phyloP scores from a whole-genome alignment of 2,888 invertebrate species.

The Ophraella communa region DNA sequence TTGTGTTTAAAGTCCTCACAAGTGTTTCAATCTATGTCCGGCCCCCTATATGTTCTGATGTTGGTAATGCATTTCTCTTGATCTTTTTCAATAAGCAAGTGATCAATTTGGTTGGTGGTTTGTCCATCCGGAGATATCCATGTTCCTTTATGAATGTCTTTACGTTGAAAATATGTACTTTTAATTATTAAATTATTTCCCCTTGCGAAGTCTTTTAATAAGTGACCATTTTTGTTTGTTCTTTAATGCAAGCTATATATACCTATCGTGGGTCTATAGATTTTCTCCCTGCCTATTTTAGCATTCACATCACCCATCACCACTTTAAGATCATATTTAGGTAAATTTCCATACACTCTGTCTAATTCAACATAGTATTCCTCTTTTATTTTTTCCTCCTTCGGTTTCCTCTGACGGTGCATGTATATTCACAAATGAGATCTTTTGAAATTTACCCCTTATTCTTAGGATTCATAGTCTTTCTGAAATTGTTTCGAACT shows the following conservation, averaged over 20 bases:
- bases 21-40: no score
- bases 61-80: no score
- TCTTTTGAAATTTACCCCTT: background rate
- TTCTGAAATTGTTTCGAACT: conserved; percentile 1
- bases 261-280: background rate
- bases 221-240: background rate
- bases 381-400: conserved; percentile 1
- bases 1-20: no score
- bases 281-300: background rate
- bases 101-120: background rate
- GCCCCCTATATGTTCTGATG: no score
- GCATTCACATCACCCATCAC: background rate
- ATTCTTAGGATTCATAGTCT: background rate
- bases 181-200: conserved; percentile 3
- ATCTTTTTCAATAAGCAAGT: no score
- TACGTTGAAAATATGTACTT: conserved; percentile 1
- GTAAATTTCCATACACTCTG: conserved; percentile 6
- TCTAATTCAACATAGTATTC: background rate
- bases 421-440: background rate
- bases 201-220: background rate
- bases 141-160: conserved; percentile 5
- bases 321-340: conserved; percentile 5
- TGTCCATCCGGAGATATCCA: background rate
- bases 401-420: background rate
- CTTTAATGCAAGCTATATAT: background rate